Base-by-base conservation (phyloP, 2,113 vertebrate species). In the Shinisaurus crocodilurus region DNA sequence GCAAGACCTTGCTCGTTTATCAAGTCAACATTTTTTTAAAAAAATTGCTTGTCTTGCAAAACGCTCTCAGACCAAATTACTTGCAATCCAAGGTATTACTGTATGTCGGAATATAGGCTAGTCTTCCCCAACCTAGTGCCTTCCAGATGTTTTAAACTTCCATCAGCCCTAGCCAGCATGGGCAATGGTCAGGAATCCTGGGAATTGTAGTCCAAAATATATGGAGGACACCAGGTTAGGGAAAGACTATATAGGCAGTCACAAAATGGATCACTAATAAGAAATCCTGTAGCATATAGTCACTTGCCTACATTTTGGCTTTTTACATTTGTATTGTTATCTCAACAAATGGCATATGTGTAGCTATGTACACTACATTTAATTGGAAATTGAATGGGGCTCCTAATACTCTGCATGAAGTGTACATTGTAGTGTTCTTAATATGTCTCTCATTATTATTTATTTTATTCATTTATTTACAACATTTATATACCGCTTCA, bases 361-460 rank as follows among this genome's bases (percentile, higher is more conserved):
- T 94, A 89, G 94, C 89, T 94, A 60, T 93, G 94, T 96, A 93
- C 91, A 95, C 92, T 95, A 82, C 60, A 89, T 93, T 95, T 95
- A 96, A 97, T 92, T 90, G 88, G 94, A 95, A 95, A 94, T 97
- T 95, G 96, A 96, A 96, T 92, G 95, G 90, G 89, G 86, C 92
- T 92, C 95, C 93, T 95, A 93, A 95, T 96, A 94, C 95, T 96
- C 93, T 92, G 87, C 94, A 92, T 95, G 96, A 94, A 96, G 95
- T 95, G 85, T 91, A 93, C 0, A 0, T 43, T 92, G 18, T 94
- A 95, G 94, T 96, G 94, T 80, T 96, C 95, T 94, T 96, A 95
- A 97, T 90, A 95, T 95, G 95, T 95, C 94, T 96, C 92, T 96
- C 13, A 54, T 54, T 6, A 54, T 9, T 54, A 54, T 12, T 54